Base-by-base conservation (phyloP, 1,140 invertebrate genomes). In the Atta cephalotes region DNA sequence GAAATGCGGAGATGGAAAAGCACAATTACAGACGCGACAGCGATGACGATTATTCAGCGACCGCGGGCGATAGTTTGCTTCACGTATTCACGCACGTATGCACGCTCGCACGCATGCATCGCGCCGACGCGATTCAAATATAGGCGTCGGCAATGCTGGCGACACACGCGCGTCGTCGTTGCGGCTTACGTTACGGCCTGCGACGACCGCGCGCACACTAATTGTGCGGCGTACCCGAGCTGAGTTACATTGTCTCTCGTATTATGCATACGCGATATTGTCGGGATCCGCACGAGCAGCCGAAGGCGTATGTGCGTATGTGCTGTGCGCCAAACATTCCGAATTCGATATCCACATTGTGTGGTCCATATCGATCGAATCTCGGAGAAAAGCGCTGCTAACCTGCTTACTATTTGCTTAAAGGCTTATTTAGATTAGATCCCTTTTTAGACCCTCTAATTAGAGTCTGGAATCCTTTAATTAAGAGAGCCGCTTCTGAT, bases 191-290 rank as follows among this genome's bases (percentile, higher is more conserved):
- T 63, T 58, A 53, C 72, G 71, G 60, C 10, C 74, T 62, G 65
- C 84, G 82, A 89, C 86, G 58, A 89, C 91, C 89, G 90, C 89
- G 79, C 86, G 91, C 88, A 90, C 90, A 88, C 92, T 93, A 93
- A 93, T 93, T 92, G 90, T 85, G 86, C 88, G 90, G 85, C 89
- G 87, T 91, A 92, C 86, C 80, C 86, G 78, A 53, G 35, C 72
- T 68, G 82, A 91, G 89, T 91, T 92, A 91, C 90, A 90, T 90
- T 91, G 92, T 92, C 88, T 74, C 81, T 74, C 81, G 85, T 68
- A 89, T 88, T 90, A 89, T 92, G 81, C 80, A 86, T 78, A 87
- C 76, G 88, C 82, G 90, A 90, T 90, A 88, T 92, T 89, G 76
- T 79, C 74, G 53, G 77, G 58, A 71, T 66, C 31, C 31, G 79